Evolutionary conservation across 2,113 vertebrate genomes (phyloP), one percentile per base, ranked within the genome.

Genomic region (Caranx ignobilis): DNA sequence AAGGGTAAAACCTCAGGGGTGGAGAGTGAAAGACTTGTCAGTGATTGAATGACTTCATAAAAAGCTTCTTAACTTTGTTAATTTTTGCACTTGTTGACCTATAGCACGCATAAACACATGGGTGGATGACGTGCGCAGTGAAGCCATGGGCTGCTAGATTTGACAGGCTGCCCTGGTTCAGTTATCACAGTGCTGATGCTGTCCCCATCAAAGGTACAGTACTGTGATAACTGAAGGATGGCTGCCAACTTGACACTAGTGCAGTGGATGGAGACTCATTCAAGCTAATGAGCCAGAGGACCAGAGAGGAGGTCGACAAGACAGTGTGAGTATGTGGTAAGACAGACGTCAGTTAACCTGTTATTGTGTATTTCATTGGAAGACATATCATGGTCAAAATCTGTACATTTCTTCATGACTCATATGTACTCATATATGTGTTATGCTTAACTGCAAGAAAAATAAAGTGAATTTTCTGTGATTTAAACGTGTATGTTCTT

Each of bases 141-240:
- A 59, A 71, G 52, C 32, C n/a, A 6, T 3, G 9, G 71, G 71
- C 90, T 81, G 76, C 94, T 89, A 91, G 94, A 95, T 81, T 81
- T 96, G 95, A 95, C 97, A 95, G 98, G 97, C 98, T 97, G 96
- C 98, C 97, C 98, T 99, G 96, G 97, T 97, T 99, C 98, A 99
- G 98, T 99, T 99, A 99, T 99, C 97, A 99, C 96, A 97, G 98
- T 99, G 97, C 98, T 99, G 98, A 97, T 99, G 98, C 98, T 99
- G 98, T 99, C 96, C 95, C 93, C 96, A 96, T 96, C 96, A 96
- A 99, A 99, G 97, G 98, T 99, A 99, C 98, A 99, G 98, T 99
- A 99, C 98, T 99, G 98, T 99, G 98, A 99, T 99, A 99, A 99
- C 98, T 99, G 98, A 99, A 99, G 97, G 97, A 99, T 99, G 98